A percentile compares a stretch with the other conserved stretches of the same genome.
Evolutionary conservation across 2,888 invertebrate genomes (phyloP).

Genomic region (Cremastinae sp.): DNA sequence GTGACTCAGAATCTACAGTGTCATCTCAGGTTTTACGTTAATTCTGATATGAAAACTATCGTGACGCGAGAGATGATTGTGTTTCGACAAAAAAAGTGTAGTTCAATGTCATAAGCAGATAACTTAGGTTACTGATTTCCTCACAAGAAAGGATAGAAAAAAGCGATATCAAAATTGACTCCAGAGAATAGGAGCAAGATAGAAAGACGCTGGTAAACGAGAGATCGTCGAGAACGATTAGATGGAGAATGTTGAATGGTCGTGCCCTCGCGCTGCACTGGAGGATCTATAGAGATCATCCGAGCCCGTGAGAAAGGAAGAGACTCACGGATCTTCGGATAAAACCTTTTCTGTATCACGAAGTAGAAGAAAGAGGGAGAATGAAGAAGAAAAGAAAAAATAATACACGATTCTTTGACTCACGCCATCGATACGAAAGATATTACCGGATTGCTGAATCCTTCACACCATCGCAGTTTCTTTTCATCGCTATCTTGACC

Average conservation of each 20-base stretch:
- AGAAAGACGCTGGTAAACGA: constrained; percentile 5
- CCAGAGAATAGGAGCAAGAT: constrained; percentile 26
- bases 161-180: constrained; percentile 60
- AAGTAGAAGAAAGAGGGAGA: constrained; percentile 4
- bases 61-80: too few species aligned
- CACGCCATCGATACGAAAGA: constrained; percentile 39
- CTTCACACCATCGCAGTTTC: neutral
- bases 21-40: too few species aligned
- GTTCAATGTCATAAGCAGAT: neutral
- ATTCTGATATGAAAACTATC: too few species aligned
- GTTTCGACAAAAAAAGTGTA: neutral
- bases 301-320: constrained; percentile 42
- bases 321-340: constrained; percentile 19
- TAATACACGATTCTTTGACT: constrained; percentile 10
- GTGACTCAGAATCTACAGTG: too few species aligned
- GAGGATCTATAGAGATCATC: constrained; percentile 13
- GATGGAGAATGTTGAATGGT: constrained; percentile 58
- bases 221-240: constrained; percentile 61
- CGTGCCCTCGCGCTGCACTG: constrained; percentile 14
- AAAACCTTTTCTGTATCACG: constrained; percentile 13
- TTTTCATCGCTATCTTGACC: constrained; percentile 5
- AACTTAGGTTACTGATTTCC: constrained; percentile 27
- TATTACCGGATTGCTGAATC: constrained; percentile 38
- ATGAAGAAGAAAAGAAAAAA: constrained; percentile 7
- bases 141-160: constrained; percentile 1